Conservation (phyloP, 2,113 vertebrate species). For the Tychaedon coryphoeus region DNA sequence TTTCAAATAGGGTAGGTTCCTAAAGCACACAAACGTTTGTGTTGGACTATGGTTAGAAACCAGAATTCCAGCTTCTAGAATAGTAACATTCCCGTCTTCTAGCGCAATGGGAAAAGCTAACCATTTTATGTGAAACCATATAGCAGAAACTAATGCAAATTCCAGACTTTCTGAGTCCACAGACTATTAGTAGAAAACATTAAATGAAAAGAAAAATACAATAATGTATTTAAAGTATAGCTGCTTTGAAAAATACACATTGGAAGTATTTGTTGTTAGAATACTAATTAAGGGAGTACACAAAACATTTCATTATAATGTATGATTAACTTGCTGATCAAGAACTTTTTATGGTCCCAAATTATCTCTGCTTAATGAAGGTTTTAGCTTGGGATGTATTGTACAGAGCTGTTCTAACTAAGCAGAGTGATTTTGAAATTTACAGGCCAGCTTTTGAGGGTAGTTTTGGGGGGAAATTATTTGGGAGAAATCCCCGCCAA, state of each 20-base stretch:
- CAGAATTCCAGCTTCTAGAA: slow-evolving; percentile 73
- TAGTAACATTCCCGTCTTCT: slow-evolving; percentile 80
- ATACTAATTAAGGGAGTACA: not conserved
- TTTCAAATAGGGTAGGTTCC: slow-evolving; percentile 72
- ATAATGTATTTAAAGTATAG: not conserved
- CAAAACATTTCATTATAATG: not conserved
- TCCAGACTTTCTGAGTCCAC: slow-evolving; percentile 63
- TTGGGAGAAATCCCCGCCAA: slow-evolving; percentile 40
- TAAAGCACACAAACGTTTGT: slow-evolving; percentile 73
- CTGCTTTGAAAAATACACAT: slow-evolving; percentile 4
- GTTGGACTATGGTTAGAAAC: slow-evolving; percentile 74
- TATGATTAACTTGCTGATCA: not conserved
- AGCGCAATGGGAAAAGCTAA: slow-evolving; percentile 75
- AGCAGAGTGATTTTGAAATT: not conserved
- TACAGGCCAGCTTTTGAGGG: not conserved
- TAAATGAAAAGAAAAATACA: not conserved
- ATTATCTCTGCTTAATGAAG: not conserved
- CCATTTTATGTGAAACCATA: slow-evolving; percentile 72
- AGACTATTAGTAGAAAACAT: slow-evolving; percentile 28
- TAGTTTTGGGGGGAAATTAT: not conserved
- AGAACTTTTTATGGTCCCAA: not conserved
- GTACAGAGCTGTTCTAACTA: slow-evolving; percentile 29
- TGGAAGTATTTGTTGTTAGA: not conserved
- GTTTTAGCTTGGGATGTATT: not conserved
- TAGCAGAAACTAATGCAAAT: slow-evolving; percentile 70